Evolutionary conservation across 2,888 invertebrate genomes (phyloP), one percentile per base, ranked within the genome.

Genomic region (Oscheius onirici): DNA sequence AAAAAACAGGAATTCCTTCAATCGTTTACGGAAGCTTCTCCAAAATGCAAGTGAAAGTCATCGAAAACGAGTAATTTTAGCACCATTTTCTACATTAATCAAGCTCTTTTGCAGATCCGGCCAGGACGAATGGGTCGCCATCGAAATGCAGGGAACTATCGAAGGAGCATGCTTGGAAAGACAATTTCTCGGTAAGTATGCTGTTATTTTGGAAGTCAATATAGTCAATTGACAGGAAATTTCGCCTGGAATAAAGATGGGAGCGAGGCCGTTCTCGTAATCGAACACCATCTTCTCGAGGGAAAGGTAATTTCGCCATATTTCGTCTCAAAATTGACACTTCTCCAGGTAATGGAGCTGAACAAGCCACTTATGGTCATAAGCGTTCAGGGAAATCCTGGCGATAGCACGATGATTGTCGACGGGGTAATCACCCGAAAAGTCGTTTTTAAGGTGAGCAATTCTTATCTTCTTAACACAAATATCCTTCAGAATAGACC

Each of bases 211-310:
- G n/a, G n/a, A n/a, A n/a, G n/a, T n/a, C n/a, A n/a, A n/a, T n/a
- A n/a, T n/a, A n/a, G n/a, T n/a, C n/a, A n/a, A n/a, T 51, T 51
- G 2, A 41, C 24, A 72, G 82, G 82, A 20, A 82, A 80, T 43
- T 65, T 82, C 40, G 78, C 75, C 17, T 82, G 80, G 80, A 69
- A 76, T 22, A 72, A 70, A 28, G 77, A 77, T 44, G 72, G 70
- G 55, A 76, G 69, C 22, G 77, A 77, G 63, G 78, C 75, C 22
- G 73, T 76, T 51, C 66, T 82, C 70, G 69, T 82, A 22, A 74
- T 82, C 63, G 82, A 80, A n/a, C 79, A 76, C 54, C 82, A 78
- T 54, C 72, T 80, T 66, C 69, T 82, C 15, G 82, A 82, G 68
- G 82, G 82, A 73, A 80, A 80, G 69, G 78, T 78, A 34, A 43